Conservation (phyloP, 2,113 vertebrate species). For the Phylloscopus trochiloides region DNA sequence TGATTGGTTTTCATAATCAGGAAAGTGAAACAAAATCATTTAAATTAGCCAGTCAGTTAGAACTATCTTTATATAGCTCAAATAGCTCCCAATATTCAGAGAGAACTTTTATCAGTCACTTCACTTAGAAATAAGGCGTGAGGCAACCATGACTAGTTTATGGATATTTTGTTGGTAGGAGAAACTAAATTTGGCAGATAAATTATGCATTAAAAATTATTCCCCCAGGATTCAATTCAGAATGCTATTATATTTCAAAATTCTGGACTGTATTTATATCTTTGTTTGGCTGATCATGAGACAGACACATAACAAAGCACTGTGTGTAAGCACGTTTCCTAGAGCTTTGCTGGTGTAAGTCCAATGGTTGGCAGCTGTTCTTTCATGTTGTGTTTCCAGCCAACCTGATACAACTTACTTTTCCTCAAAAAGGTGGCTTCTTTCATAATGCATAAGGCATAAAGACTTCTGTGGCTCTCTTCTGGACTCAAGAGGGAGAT, state of each 20-base stretch:
- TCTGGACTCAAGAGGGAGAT: constrained; percentile 45
- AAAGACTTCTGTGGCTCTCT: constrained; percentile 38
- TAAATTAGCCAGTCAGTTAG: neutral
- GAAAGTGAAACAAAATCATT: neutral
- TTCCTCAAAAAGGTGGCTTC: constrained; percentile 30
- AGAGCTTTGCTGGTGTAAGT: neutral
- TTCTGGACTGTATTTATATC: constrained; percentile 11
- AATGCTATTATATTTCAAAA: neutral
- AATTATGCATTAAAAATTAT: constrained; percentile 58
- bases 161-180: neutral
- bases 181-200: constrained; percentile 34
- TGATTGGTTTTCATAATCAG: neutral
- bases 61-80: neutral
- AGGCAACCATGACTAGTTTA: neutral
- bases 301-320: neutral
- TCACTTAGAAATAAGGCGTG: neutral
- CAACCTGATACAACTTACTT: constrained; percentile 16
- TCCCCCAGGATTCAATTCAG: neutral
- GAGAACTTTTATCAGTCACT: neutral
- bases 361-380: neutral
- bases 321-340: neutral
- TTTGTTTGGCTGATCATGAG: neutral
- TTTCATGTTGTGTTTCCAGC: constrained; percentile 21
- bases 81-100: neutral
- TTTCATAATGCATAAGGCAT: constrained; percentile 44